Evolutionary conservation across 1,140 invertebrate genomes (phyloP).

Genomic region (Coenobita brevimanus): DNA sequence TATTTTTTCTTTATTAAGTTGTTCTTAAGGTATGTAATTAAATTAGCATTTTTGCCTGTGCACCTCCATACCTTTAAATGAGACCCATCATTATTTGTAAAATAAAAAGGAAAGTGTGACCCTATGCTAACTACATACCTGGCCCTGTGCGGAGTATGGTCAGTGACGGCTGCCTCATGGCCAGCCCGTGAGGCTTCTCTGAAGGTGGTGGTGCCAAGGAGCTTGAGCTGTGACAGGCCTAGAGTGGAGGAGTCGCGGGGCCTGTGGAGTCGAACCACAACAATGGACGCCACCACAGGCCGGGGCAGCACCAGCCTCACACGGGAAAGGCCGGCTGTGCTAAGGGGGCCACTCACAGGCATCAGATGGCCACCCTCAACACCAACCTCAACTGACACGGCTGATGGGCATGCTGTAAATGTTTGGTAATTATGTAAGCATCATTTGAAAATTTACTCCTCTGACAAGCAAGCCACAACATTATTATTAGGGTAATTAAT

Average conservation of each 20-base stretch:
- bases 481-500: too few species aligned
- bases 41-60: too few species aligned
- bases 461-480: too few species aligned
- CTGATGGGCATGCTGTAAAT: slow-evolving; percentile 87
- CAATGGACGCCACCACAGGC: slow-evolving; percentile 82
- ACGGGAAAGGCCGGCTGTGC: slow-evolving; percentile 88
- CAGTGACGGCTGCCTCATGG: slow-evolving; percentile 72
- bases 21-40: too few species aligned
- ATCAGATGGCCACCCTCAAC: slow-evolving; percentile 76
- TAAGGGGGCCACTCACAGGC: slow-evolving; percentile 82
- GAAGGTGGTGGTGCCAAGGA: slow-evolving; percentile 87
- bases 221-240: slow-evolving; percentile 88
- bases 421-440: too few species aligned
- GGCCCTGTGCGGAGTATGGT: slow-evolving; percentile 69
- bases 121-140: slow-evolving; percentile 72
- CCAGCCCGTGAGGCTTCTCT: slow-evolving; percentile 76
- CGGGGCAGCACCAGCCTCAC: slow-evolving; percentile 87
- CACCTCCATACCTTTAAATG: too few species aligned
- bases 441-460: too few species aligned
- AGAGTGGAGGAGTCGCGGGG: slow-evolving; percentile 90
- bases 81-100: too few species aligned
- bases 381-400: slow-evolving; percentile 88
- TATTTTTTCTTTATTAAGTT: too few species aligned
- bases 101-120: too few species aligned
- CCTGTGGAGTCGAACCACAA: slow-evolving; percentile 82